phyloP scores from a whole-genome alignment of 1,140 invertebrate genomes.

The Protaetia brevitarsis region DNA sequence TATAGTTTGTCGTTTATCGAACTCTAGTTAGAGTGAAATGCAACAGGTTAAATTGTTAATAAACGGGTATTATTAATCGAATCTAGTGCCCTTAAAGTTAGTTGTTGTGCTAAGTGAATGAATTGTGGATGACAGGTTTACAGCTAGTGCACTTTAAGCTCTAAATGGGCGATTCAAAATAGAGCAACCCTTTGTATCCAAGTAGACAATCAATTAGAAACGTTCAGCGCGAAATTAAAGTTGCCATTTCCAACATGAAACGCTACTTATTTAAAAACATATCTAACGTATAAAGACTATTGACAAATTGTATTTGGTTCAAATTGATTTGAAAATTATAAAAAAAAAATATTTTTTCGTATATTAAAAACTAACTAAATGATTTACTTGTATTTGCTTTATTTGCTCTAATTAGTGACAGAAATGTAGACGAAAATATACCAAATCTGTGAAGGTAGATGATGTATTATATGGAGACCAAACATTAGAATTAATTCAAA shows the following conservation, averaged over 20 bases:
- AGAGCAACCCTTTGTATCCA: neutral
- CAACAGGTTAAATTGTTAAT: constrained; percentile 15
- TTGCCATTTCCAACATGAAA: neutral
- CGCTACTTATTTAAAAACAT: too few species aligned
- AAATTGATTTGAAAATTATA: too few species aligned
- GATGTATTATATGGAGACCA: too few species aligned
- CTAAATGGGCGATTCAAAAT: neutral
- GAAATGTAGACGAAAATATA: too few species aligned
- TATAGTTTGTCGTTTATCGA: neutral
- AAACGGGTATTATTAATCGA: neutral
- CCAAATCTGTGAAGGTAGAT: too few species aligned
- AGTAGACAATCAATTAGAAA: neutral
- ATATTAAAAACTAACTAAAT: too few species aligned
- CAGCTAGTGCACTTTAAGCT: constrained; percentile 13
- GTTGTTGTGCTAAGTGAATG: constrained; percentile 12
- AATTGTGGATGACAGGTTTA: constrained; percentile 5
- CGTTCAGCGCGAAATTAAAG: neutral
- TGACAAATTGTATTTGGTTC: too few species aligned
- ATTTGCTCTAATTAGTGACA: too few species aligned
- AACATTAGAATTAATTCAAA: too few species aligned
- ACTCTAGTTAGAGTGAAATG: constrained; percentile 12
- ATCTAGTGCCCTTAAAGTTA: constrained; percentile 14
- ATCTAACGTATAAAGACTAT: too few species aligned
- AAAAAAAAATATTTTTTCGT: too few species aligned
- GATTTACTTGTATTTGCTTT: too few species aligned